phyloP scores from a whole-genome alignment of 2,113 vertebrate genomes.

The Dromas ardeola region DNA sequence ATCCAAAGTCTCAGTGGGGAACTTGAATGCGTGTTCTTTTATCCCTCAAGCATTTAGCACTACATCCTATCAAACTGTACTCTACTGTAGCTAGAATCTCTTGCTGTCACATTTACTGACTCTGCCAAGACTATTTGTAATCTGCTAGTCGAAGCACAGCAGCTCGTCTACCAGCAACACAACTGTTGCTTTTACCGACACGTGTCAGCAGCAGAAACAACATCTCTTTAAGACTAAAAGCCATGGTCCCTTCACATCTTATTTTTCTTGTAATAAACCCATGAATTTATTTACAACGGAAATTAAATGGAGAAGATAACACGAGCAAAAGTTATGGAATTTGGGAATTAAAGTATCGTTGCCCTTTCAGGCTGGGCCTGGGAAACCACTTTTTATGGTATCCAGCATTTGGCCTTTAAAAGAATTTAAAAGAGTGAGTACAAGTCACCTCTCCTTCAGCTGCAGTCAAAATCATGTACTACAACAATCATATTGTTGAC shows the following conservation, averaged over 20 bases:
- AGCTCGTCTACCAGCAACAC: neutral
- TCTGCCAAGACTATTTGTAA: constrained; percentile 30
- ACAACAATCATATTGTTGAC: neutral
- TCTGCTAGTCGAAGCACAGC: constrained; percentile 25
- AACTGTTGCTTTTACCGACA: neutral
- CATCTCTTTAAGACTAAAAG: neutral
- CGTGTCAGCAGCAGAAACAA: neutral
- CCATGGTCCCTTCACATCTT: neutral
- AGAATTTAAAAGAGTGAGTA: neutral
- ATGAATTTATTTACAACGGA: neutral
- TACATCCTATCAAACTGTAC: neutral
- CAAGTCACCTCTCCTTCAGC: neutral
- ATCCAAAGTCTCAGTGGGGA: neutral
- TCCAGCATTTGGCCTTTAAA: neutral
- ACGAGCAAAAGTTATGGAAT: neutral
- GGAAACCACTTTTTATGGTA: neutral
- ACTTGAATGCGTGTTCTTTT: neutral
- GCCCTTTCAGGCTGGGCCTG: neutral
- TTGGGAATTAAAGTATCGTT: neutral
- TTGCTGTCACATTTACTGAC: constrained; percentile 17
- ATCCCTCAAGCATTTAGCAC: neutral
- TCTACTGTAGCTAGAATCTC: neutral
- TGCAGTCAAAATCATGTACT: neutral
- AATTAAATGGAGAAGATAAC: neutral
- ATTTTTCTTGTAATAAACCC: neutral